Evolutionary conservation across 2,113 vertebrate genomes (phyloP).

Genomic region (Hystrix cristata): DNA sequence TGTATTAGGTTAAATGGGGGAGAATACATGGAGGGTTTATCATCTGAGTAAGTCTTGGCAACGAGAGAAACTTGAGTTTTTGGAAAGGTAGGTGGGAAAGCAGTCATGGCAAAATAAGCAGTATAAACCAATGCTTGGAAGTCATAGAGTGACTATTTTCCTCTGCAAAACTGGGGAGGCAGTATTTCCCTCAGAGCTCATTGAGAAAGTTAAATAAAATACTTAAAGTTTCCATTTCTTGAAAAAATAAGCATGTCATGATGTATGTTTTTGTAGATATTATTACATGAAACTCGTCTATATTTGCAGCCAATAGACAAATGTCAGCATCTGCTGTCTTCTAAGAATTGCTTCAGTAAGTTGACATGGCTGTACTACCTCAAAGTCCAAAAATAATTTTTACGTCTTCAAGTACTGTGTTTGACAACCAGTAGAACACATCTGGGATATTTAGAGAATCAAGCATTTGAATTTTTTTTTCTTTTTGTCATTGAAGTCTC

Average conservation of each 20-base stretch:
- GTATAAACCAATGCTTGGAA: background rate
- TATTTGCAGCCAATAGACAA: background rate
- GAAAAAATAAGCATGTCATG: background rate
- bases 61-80: background rate
- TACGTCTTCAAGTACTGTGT: background rate
- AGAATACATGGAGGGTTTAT: background rate
- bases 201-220: background rate
- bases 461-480: background rate
- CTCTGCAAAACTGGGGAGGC: background rate
- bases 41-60: background rate
- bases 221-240: background rate
- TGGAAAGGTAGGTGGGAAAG: background rate
- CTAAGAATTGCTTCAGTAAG: background rate
- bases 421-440: background rate
- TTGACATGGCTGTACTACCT: background rate
- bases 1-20: background rate
- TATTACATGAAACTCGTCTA: background rate
- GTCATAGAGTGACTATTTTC: background rate
- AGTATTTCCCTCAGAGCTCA: background rate
- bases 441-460: background rate
- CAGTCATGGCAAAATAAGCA: background rate
- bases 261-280: background rate
- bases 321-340: background rate
- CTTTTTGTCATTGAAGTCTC: background rate
- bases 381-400: background rate